Conservation (phyloP, 2,113 vertebrate species). For the Gulo gulo region DNA sequence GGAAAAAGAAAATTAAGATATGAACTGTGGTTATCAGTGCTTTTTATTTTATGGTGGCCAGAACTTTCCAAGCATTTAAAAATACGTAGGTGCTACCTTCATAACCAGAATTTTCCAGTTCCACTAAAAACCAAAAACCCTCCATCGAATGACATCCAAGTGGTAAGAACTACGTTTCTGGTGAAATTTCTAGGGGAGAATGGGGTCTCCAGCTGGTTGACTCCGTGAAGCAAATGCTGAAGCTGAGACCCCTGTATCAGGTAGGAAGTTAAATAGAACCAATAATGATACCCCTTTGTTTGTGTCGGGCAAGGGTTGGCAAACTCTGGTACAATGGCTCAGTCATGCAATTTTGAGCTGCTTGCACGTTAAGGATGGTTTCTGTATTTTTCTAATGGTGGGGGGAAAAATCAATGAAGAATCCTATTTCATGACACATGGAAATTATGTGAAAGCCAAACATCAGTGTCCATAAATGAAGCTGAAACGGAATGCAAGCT, state of each 20-base stretch:
- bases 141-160: background rate
- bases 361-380: background rate
- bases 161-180: background rate
- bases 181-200: background rate
- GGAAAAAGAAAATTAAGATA: background rate
- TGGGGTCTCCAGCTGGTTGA: background rate
- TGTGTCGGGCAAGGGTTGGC: background rate
- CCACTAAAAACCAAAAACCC: background rate
- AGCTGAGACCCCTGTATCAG: background rate
- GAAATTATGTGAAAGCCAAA: background rate
- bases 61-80: slow-evolving; percentile 24
- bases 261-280: background rate
- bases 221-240: background rate
- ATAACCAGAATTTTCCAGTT: background rate
- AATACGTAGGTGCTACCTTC: background rate
- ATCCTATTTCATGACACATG: background rate
- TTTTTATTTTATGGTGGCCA: background rate
- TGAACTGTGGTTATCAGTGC: background rate
- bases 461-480: background rate
- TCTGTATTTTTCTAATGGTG: background rate
- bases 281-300: background rate
- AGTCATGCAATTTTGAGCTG: background rate
- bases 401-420: background rate
- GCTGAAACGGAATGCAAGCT: background rate
- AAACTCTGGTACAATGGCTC: background rate